phyloP scores from a whole-genome alignment of 2,113 vertebrate genomes.

The Leucopsar rothschildi region DNA sequence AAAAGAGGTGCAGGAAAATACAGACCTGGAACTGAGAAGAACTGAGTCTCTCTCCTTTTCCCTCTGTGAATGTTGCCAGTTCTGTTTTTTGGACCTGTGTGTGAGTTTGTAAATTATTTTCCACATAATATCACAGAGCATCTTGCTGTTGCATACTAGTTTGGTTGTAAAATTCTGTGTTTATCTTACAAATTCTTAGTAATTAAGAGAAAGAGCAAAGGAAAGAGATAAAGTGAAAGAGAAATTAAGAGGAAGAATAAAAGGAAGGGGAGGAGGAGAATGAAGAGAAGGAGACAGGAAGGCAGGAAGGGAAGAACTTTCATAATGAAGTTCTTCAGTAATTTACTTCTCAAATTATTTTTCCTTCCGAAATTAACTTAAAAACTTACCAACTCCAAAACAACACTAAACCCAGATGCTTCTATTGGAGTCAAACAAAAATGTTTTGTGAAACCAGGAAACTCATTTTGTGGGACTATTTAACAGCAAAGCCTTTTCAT shows the following conservation, averaged over 20 bases:
- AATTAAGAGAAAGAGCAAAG: background rate
- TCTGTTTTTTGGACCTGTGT: background rate
- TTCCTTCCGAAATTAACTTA: background rate
- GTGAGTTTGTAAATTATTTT: background rate
- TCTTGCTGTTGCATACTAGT: background rate
- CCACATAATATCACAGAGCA: background rate
- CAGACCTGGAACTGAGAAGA: background rate
- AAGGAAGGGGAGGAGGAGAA: background rate
- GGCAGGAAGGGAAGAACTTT: background rate
- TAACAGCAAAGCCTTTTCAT: background rate
- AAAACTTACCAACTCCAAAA: background rate
- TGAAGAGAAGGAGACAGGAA: background rate
- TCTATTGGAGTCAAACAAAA: background rate
- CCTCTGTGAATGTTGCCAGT: background rate
- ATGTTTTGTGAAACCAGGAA: background rate
- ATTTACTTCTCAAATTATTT: background rate
- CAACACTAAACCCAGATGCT: background rate
- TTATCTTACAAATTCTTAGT: background rate
- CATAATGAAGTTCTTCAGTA: background rate
- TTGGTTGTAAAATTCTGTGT: background rate
- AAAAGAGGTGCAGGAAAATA: background rate
- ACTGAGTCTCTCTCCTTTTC: background rate
- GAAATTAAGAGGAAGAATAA: background rate
- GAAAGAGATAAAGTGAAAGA: background rate
- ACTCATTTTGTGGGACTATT: background rate